Percentiles rank a stretch among this genome's conserved stretches.
Evolutionary conservation across 2,113 vertebrate species (phyloP).

Genomic region (Vulpes lagopus): DNA sequence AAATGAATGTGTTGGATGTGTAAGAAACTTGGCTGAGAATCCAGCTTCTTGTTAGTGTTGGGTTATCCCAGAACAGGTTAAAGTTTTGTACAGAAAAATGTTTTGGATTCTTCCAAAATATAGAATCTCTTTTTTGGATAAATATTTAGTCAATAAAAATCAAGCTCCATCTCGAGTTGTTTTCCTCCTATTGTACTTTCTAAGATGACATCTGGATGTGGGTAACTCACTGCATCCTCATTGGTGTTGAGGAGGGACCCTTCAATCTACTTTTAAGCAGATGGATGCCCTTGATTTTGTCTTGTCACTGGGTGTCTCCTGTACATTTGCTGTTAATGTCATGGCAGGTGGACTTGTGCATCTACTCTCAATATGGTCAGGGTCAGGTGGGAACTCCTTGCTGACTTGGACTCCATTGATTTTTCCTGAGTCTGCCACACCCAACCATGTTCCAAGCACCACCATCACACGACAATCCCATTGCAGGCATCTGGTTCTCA

Average conservation of each 20-base stretch:
- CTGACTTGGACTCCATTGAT: neutral
- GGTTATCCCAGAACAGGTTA: neutral
- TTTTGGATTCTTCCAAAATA: neutral
- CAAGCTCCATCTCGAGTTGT: neutral
- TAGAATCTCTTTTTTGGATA: neutral
- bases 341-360: no score
- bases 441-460: accelerated
- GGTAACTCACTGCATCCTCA: neutral
- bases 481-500: neutral
- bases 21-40: neutral
- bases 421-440: neutral
- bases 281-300: neutral
- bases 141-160: neutral
- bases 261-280: neutral
- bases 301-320: no score
- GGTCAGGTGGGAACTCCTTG: neutral
- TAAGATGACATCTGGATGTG: neutral
- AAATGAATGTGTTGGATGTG: neutral
- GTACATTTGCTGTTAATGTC: neutral
- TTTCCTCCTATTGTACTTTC: neutral
- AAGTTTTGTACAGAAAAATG: neutral
- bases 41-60: neutral
- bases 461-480: no score
- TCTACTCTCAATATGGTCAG: neutral
- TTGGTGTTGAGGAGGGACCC: neutral